A percentile compares a stretch with the other conserved stretches of the same genome.
These are phyloP conservation scores for Aurelia coerulea DNA, from an alignment of 30 jellyfish, hydroid and myxozoan species.

Conservation along the genomic window DNA sequence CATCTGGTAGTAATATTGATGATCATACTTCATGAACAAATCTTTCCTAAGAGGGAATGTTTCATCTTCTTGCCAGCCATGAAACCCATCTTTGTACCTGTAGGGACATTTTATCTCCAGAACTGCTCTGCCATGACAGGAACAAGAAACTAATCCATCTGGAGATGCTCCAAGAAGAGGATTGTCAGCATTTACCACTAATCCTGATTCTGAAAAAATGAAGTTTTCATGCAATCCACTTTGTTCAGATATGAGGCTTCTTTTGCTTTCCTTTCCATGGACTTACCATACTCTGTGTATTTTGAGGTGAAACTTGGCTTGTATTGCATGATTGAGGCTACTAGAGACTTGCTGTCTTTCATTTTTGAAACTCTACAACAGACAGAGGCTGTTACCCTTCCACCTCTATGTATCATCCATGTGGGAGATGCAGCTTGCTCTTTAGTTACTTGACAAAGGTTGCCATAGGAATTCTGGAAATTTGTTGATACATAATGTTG, in stretches of 20 bases:
- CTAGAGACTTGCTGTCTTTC: constrained; percentile 40
- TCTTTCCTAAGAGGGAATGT: constrained; percentile 18
- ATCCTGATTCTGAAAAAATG: constrained; percentile 11
- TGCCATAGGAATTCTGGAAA: constrained; percentile 39
- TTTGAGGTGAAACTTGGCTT: constrained; percentile 39
- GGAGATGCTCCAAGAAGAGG: constrained; percentile 52
- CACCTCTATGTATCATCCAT: constrained; percentile 62
- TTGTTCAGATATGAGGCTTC: constrained; percentile 8
- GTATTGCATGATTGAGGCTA: constrained; percentile 43
- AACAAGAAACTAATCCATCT: constrained; percentile 31
- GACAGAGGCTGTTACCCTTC: constrained; percentile 39
- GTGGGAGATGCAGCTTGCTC: constrained; percentile 12
- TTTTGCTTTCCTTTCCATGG: constrained; percentile 32
- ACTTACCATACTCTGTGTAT: constrained; percentile 33
- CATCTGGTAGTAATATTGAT: constrained; percentile 21
- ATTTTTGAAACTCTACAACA: constrained; percentile 20
- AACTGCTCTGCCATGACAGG: constrained; percentile 37
- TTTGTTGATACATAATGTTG: constrained; percentile 10
- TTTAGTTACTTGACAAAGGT: constrained; percentile 17
- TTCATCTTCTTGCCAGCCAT: constrained; percentile 38
- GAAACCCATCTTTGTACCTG: constrained; percentile 28
- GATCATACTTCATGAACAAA: constrained; percentile 2
- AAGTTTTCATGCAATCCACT: constrained; percentile 23
- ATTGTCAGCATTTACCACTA: constrained; percentile 28
- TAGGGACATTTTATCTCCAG: constrained; percentile 50